A percentile compares a stretch with the other conserved stretches of the same genome.
Conservation (phyloP, 2,888 invertebrate species). For the Standfussiana lucernea region DNA sequence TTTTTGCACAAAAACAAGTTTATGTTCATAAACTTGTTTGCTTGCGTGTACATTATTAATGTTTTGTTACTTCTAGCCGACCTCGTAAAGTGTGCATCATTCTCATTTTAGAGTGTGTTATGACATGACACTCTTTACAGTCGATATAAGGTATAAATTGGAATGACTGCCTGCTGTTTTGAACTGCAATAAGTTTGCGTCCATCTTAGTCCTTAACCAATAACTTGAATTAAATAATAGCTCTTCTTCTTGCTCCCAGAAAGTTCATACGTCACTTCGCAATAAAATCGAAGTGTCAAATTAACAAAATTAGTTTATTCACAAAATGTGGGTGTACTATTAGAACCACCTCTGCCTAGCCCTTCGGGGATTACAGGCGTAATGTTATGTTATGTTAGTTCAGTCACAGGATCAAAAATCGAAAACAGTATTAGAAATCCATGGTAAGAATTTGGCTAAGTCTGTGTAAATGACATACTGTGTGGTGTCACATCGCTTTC, state of each 20-base stretch:
- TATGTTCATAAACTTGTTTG: background rate
- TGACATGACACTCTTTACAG: background rate
- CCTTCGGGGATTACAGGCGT: background rate
- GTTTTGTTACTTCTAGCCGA: background rate
- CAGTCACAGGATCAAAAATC: slow-evolving; percentile 13
- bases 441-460: slow-evolving; percentile 30
- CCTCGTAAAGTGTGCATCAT: background rate
- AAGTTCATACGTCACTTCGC: background rate
- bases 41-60: background rate
- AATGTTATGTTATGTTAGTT: background rate
- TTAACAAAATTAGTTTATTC: background rate
- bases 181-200: background rate
- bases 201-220: background rate
- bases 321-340: background rate
- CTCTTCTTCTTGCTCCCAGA: background rate
- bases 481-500: slow-evolving; percentile 13
- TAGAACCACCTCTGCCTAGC: background rate
- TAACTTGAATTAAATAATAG: background rate
- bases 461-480: slow-evolving; percentile 27
- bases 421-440: slow-evolving; percentile 22
- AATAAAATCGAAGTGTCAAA: slow-evolving; percentile 3
- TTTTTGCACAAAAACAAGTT: background rate
- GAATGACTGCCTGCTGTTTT: background rate
- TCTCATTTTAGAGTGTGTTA: background rate
- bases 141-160: background rate